Evolutionary conservation across 2,888 invertebrate species (phyloP), one percentile per base, ranked within the genome.

Genomic region (Oxycera nigricornis): DNA sequence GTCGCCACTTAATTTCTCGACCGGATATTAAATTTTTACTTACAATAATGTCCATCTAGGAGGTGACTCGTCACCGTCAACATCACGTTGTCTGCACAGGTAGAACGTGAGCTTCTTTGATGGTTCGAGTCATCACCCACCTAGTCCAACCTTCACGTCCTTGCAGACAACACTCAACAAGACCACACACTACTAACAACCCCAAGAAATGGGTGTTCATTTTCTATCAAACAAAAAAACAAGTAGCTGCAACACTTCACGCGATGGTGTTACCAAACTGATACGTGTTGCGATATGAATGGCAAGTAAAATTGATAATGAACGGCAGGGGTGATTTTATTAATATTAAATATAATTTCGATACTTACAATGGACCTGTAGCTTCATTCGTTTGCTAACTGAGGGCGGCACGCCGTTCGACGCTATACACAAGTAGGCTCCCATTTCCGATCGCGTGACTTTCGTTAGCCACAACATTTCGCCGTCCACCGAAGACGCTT

Each of bases 371-470:
- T 95, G 94, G 79, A 95, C 94, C 86, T 94, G 94, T 76, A 95
- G 90, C 92, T 94, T 94, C 89, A 95, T 92, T 83, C 94, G 88
- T 87, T 95, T 94, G 88, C 94, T 94, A 83, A 95, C 94, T 55
- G 94, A 91, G 39, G 94, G 95, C 35, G 94, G 94, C 24, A 94
- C 93, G 55, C 94, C 94, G 83, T 95, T 95, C 79, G 93, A 92
- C 74, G 94, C 94, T 85, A 95, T 94, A 86, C 95, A 95, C 81
- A 94, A 88, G 85, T 94, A 95, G 74, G 92, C 92, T 72, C 94
- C 94, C 94, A 94, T 94, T 87, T 95, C 95, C 67, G 94, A 94
- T 79, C 95, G 89, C 77, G 94, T 94, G 83, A 95, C 92, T 87
- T 95, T 94, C 74, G 93, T 91, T 82, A 95, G 87, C 80, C 91